Evolutionary conservation across 2,113 vertebrate genomes (phyloP).

Genomic region (Tamias sibiricus): DNA sequence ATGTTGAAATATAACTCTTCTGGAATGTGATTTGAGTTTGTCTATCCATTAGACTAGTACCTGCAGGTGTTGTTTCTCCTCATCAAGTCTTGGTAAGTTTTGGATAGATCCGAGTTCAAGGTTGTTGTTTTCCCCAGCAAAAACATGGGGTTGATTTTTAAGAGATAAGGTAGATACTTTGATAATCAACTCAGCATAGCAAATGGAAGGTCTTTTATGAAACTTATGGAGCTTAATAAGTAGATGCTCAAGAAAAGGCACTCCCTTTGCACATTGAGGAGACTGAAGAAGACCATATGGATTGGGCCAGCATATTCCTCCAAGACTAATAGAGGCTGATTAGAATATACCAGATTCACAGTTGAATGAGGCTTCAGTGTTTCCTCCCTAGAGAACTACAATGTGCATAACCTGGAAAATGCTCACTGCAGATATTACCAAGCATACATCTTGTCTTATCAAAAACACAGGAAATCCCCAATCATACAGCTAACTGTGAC

Average conservation of each 20-base stretch:
- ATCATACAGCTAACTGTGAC: neutral
- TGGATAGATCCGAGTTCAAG: neutral
- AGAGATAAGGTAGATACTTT: neutral
- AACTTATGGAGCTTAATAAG: constrained; percentile 20
- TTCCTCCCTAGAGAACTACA: neutral
- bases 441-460: neutral
- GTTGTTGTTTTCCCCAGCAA: neutral
- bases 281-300: neutral
- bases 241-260: neutral
- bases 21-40: neutral
- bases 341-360: neutral
- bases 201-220: neutral
- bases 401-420: neutral
- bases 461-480: neutral
- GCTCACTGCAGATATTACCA: neutral
- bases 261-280: neutral
- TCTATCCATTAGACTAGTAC: neutral
- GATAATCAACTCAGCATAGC: neutral
- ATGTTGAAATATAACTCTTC: neutral
- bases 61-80: neutral
- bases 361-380: neutral
- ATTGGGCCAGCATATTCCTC: neutral
- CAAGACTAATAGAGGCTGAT: neutral
- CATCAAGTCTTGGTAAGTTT: neutral
- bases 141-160: neutral